These are phyloP conservation scores for Trochalopteron elliotii DNA, from an alignment of 2,113 vertebrate species.

Conservation along the genomic window DNA sequence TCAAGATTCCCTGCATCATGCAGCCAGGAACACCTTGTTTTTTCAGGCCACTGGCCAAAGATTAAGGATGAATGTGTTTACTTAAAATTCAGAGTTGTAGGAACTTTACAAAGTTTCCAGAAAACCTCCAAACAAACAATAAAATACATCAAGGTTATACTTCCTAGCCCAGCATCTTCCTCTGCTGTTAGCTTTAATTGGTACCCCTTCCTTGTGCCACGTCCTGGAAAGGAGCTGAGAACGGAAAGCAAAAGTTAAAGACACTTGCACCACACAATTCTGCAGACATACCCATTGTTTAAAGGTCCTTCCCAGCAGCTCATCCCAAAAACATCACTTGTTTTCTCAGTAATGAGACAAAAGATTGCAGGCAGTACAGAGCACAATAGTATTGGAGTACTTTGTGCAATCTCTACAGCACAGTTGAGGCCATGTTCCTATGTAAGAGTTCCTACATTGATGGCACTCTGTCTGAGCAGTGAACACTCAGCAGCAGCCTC, in stretches of 20 bases:
- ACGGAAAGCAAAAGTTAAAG: background rate
- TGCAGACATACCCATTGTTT: background rate
- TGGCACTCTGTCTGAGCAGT: background rate
- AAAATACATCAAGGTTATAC: background rate
- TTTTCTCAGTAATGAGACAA: background rate
- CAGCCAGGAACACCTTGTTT: background rate
- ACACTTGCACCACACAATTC: background rate
- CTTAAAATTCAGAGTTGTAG: background rate
- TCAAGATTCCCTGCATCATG: background rate
- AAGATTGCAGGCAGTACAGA: background rate
- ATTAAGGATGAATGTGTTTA: background rate
- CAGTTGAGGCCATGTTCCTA: background rate
- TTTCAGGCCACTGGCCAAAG: background rate
- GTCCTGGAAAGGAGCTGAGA: background rate
- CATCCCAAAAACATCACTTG: background rate
- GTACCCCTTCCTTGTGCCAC: background rate
- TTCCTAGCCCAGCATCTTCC: background rate
- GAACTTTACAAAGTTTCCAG: background rate
- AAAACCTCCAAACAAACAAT: background rate
- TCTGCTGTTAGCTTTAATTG: background rate
- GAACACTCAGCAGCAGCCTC: rapidly evolving
- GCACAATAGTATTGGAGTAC: background rate
- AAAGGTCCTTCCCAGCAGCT: background rate
- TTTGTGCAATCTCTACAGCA: background rate
- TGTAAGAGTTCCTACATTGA: rapidly evolving